Base-by-base conservation (phyloP, 2,797 vertebrate species). In the Lagorchestes hirsutus region DNA sequence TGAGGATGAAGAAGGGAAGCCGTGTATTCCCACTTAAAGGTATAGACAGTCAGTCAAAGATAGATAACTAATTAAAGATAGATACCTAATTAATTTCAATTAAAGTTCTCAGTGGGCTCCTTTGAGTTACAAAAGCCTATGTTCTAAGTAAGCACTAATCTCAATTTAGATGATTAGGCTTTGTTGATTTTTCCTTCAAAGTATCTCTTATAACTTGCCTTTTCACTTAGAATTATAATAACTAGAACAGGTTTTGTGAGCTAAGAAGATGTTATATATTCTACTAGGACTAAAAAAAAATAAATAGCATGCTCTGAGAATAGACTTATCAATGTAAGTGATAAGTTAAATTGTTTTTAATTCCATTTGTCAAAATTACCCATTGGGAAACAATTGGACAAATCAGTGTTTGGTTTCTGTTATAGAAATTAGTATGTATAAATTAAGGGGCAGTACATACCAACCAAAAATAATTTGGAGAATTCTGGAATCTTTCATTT, bases 221-320 rank as follows among this genome's bases (percentile, higher is more conserved):
- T 52, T 96, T 93, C 34, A 90, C 0, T 95, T 55, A 91, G 91
- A 93, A 92, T 93, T 95, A 52, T 74, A 56, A 96, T 91, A 92
- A 90, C 92, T 97, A 97, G 50, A 92, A 91, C 82, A 14, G 74
- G 5, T 95, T 56, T 4, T 6, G 16, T 56, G 57, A 93, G 50
- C 40, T 9, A 46, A 95, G n/a, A 46, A 95, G n/a, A 96, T 95
- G 18, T 82, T 96, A 82, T 1, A 59, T 95, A 14, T 74, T n/a
- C 50, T 91, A 91, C n/a, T 50, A 40, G 93, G 55, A n/a, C 54
- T 90, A 93, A 94, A 2, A 46, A 46, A 46, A 46, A 46, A 46
- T 46, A 94, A 93, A 52, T 4, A 46, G 18, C 54, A 24, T 55
- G 92, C 27, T 54, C 0, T 52, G 27, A 52, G 74, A 94, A 87